phyloP scores from a whole-genome alignment of 2,888 invertebrate species.

The Nomada ruficornis region DNA sequence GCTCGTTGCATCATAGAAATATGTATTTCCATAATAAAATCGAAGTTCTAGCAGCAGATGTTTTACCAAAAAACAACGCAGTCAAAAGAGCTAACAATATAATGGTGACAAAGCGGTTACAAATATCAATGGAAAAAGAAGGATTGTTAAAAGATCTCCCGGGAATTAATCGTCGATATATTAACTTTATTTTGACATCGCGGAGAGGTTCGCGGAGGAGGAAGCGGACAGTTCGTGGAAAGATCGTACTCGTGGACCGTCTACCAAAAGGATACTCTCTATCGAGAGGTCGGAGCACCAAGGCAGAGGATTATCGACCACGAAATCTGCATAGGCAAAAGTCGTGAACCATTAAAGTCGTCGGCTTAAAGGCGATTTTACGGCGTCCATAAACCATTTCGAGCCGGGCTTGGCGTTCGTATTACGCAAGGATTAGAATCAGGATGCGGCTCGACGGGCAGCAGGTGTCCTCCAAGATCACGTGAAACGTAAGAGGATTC shows the following conservation, averaged over 20 bases:
- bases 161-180: conserved; percentile 8
- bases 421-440: conserved; percentile 74
- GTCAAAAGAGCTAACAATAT: no score
- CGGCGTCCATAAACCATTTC: conserved; percentile 73
- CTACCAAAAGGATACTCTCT: conserved; percentile 62
- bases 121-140: no score
- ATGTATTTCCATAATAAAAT: background rate
- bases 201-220: conserved; percentile 41
- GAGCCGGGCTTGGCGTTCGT: conserved; percentile 57
- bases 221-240: conserved; percentile 61
- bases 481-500: conserved; percentile 21
- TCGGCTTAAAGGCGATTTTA: conserved; percentile 74
- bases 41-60: background rate
- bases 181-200: conserved; percentile 47
- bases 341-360: conserved; percentile 82
- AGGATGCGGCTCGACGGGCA: conserved; percentile 39
- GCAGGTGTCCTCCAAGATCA: conserved; percentile 59
- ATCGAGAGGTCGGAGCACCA: conserved; percentile 73
- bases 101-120: no score
- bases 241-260: conserved; percentile 31
- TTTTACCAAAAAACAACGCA: no score
- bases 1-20: background rate
- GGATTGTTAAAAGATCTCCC: background rate
- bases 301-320: conserved; percentile 78
- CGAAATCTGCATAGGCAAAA: conserved; percentile 82